These are phyloP conservation scores for Cyrtodaria siliqua DNA, from an alignment of 2,888 invertebrate species.

Conservation along the genomic window DNA sequence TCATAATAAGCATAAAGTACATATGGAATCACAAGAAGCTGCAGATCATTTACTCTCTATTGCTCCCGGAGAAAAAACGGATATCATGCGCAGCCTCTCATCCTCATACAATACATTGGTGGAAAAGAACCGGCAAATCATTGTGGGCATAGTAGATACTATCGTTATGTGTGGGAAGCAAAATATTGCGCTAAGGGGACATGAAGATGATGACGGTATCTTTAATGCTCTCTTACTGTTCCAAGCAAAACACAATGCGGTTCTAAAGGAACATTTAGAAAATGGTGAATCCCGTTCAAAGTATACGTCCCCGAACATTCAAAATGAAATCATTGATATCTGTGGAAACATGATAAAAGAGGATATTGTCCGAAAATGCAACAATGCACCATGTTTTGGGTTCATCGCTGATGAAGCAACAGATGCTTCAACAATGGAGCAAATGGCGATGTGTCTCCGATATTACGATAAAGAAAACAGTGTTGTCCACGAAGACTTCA, in stretches of 20 bases:
- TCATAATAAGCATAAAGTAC: too few relatives aligned
- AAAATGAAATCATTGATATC: conserved; percentile 18
- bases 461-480: background rate
- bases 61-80: too few relatives aligned
- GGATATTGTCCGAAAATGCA: background rate
- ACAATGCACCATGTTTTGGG: conserved; percentile 4
- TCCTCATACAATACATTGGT: too few relatives aligned
- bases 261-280: conserved; percentile 1
- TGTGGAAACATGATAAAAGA: background rate
- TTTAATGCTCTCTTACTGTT: too few relatives aligned
- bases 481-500: conserved; percentile 13
- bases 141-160: too few relatives aligned
- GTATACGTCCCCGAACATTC: conserved; percentile 13
- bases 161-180: too few relatives aligned
- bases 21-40: too few relatives aligned
- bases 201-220: too few relatives aligned
- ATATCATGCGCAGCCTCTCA: too few relatives aligned
- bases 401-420: conserved; percentile 41
- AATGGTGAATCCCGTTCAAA: background rate
- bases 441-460: conserved; percentile 19
- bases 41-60: too few relatives aligned
- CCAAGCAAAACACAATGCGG: conserved; percentile 15
- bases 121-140: too few relatives aligned
- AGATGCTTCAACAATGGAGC: conserved; percentile 30
- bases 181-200: too few relatives aligned